Evolutionary conservation across 2,113 vertebrate genomes (phyloP).

Genomic region (Hymenochirus boettgeri): DNA sequence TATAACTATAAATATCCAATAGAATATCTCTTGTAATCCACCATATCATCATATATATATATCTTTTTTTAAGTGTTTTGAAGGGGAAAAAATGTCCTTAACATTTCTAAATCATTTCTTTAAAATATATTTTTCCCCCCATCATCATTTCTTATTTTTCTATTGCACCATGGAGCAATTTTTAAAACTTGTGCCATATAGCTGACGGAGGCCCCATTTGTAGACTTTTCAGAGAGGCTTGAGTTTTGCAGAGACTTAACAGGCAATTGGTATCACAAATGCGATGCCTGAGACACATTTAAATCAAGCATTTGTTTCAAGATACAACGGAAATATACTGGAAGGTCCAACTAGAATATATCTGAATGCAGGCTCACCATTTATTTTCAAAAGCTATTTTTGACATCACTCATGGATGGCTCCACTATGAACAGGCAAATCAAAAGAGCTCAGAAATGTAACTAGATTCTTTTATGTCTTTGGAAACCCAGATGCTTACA

Average conservation of each 20-base stretch:
- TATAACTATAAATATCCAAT: too few relatives aligned
- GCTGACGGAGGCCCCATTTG: slow-evolving; percentile 51
- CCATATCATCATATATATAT: too few relatives aligned
- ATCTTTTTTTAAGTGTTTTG: too few relatives aligned
- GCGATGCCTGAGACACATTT: slow-evolving; percentile 60
- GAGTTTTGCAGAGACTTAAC: slow-evolving; percentile 55
- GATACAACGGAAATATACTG: slow-evolving; percentile 57
- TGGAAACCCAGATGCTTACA: slow-evolving; percentile 60
- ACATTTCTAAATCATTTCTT: neutral
- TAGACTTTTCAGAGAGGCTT: slow-evolving; percentile 55
- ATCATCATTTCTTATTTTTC: neutral
- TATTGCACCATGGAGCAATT: neutral
- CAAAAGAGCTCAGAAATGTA: slow-evolving; percentile 68
- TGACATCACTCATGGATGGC: slow-evolving; percentile 64
- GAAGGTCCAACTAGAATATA: slow-evolving; percentile 64
- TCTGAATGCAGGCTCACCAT: slow-evolving; percentile 63
- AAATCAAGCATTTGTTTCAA: slow-evolving; percentile 64
- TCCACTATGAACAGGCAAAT: slow-evolving; percentile 61
- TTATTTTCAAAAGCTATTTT: slow-evolving; percentile 75
- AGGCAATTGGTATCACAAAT: slow-evolving; percentile 66
- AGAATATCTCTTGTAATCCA: too few relatives aligned
- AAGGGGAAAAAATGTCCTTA: too few relatives aligned
- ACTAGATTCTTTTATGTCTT: slow-evolving; percentile 69
- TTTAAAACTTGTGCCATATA: neutral
- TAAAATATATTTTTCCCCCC: neutral